Base-by-base conservation (phyloP, 2,888 invertebrate species). In the Amphipoea lucens region DNA sequence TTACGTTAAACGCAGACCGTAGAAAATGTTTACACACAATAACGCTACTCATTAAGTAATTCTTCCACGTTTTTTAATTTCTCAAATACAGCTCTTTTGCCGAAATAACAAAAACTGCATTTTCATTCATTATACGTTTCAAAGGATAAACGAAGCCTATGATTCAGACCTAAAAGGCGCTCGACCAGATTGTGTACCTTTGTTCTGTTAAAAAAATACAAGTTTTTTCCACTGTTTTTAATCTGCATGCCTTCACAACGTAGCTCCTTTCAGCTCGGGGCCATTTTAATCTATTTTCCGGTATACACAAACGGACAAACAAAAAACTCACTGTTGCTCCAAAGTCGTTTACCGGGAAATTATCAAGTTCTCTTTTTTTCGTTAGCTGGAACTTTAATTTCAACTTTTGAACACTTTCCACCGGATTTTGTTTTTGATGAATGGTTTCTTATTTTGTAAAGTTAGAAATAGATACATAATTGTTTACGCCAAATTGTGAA, bases 221-320 rank as follows among this genome's bases (percentile, higher is more conserved):
- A 88, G 87, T 90, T 83, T 90, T 90, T 93, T 94, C 92, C 89
- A 91, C 90, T 92, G 93, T 94, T 96, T 96, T 96, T 96, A 96
- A 96, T 96, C 95, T 96, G 93, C 94, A 91, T 94, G 94, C 95
- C 93, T 95, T 95, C 94, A 93, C 94, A 93, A 92, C 92, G 92
- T 89, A 82, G 89, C 91, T 92, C 91, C 92, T 93, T 93, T 92
- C 91, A 92, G 95, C 96, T 91, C 84, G 90, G 83, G 95, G 96
- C 94, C 92, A 94, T 96, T 96, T 96, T 96, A 96, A 96, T 96
- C 95, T 96, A 92, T 95, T 95, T 94, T 91, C 93, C 90, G 89
- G 90, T 92, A 89, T 90, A 90, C 88, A 92, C 92, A 92, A 92
- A 93, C 92, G 90, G 89, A 94, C 92, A 93, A 93, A 94, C 92